Evolutionary conservation across 53 echinoderm and acorn worm genomes (phyloP).

Genomic region (Holothuria scabra): DNA sequence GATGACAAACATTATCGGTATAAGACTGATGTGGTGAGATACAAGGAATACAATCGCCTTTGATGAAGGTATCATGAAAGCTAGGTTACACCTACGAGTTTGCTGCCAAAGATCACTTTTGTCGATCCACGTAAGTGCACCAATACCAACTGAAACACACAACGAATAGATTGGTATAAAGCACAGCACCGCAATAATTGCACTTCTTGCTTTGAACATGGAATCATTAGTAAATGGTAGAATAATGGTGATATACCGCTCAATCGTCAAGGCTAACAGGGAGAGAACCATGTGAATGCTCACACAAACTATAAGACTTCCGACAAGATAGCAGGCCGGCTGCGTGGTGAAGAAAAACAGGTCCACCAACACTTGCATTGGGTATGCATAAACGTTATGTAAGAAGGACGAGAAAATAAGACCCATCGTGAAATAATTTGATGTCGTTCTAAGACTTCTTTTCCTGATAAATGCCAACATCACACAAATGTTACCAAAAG

Average conservation of each 20-base stretch:
- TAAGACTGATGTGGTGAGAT: not conserved
- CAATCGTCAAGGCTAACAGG: not conserved
- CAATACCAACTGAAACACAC: not conserved
- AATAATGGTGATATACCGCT: conserved; percentile 2
- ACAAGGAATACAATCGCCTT: not conserved
- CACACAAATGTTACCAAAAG: not conserved
- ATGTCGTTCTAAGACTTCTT: not conserved
- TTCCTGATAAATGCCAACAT: conserved; percentile 8
- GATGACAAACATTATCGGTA: not conserved
- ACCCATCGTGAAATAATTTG: not conserved
- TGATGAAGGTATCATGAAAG: not conserved
- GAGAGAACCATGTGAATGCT: not conserved
- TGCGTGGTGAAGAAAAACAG: not conserved
- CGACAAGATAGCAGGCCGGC: not conserved
- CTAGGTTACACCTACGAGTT: not conserved
- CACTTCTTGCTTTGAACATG: not conserved
- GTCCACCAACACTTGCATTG: not conserved
- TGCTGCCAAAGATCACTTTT: conserved; percentile 8
- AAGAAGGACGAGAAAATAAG: not conserved
- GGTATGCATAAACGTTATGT: not conserved
- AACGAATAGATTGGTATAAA: not conserved
- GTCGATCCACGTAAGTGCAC: not conserved
- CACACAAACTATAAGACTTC: not conserved
- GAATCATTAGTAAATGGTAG: not conserved
- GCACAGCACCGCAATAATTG: not conserved